Base-by-base conservation (phyloP, 2,888 invertebrate species). In the Machimus rusticus region DNA sequence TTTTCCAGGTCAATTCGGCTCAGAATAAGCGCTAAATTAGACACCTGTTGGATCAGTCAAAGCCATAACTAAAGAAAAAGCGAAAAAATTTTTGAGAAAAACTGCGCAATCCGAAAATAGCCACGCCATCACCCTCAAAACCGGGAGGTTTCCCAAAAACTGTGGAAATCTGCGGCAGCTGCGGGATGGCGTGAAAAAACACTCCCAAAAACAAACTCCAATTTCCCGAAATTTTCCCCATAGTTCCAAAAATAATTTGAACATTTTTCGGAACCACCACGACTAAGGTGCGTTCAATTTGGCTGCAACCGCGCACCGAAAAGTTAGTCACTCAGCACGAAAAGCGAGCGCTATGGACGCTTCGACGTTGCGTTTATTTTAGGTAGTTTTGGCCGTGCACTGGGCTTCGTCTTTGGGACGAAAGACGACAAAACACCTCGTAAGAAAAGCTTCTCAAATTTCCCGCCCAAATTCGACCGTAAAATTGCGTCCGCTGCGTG, bases 171-270 rank as follows among this genome's bases (percentile, higher is more conserved):
- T 28, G 6, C 51, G n/a, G 51, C 19, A 51, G 23, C 34, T 37
- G 39, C 79, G 46, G 14, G 51, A 14, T 28, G 28, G 79, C 19
- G 31, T 79, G 79, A 51, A 79, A 78, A 76, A 79, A 79, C 31
- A 79, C 51, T 79, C 79, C 79, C 79, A 79, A 79, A 79, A 79
- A n/a, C 51, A 79, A 79, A 78, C 78, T 78, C 78, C 23, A 78
- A 78, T 78, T 78, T 78, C 12, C 39, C 66, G 66, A 66, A 78
- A 46, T 23, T 43, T 78, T 78, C 23, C 78, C 43, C 37, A 43
- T 79, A 34, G 66, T 66, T 79, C 79, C 51, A 34, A 79, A 79
- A 51, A 79, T 51, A 79, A 79, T 79, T 51, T 51, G 16, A 37
- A 19, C 16, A 31, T 79, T 79, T 79, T 79, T 51, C 76, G 37